Conservation (phyloP, 2,797 vertebrate genomes). For the Sebastiscus albofasciatus region DNA sequence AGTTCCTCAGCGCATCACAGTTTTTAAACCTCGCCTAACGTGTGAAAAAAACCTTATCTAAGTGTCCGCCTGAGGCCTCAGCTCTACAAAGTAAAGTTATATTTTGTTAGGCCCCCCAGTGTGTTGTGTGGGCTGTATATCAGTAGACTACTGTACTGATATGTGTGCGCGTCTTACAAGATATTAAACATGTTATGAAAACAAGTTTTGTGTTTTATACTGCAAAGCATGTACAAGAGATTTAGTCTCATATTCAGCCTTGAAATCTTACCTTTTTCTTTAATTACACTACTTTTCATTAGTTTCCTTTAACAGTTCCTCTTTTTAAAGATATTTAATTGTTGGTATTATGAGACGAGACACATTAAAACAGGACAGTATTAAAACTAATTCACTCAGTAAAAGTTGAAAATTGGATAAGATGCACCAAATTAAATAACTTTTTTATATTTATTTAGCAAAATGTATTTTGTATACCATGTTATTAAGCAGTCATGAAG, state of each 20-base stretch:
- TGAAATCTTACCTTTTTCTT: neutral
- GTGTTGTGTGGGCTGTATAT: constrained; percentile 6
- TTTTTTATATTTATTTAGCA: neutral
- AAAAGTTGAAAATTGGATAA: neutral
- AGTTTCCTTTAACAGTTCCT: neutral
- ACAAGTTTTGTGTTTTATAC: neutral
- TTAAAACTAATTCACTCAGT: neutral
- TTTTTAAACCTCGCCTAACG: constrained; percentile 11
- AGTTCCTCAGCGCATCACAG: constrained; percentile 1
- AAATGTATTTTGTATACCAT: neutral
- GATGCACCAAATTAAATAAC: neutral
- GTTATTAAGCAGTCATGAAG: neutral
- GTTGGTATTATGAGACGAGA: neutral
- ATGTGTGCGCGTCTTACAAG: neutral
- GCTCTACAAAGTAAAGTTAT: constrained; percentile 37
- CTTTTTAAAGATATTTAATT: neutral
- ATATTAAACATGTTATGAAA: constrained; percentile 12
- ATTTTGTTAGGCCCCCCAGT: constrained; percentile 17
- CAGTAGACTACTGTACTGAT: neutral
- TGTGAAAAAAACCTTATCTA: neutral
- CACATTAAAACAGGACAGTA: neutral
- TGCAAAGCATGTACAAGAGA: neutral
- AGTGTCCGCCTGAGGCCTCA: constrained; percentile 9
- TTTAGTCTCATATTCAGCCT: neutral
- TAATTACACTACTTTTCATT: neutral